phyloP scores from a whole-genome alignment of 2,113 vertebrate genomes.

The Sorex araneus region DNA sequence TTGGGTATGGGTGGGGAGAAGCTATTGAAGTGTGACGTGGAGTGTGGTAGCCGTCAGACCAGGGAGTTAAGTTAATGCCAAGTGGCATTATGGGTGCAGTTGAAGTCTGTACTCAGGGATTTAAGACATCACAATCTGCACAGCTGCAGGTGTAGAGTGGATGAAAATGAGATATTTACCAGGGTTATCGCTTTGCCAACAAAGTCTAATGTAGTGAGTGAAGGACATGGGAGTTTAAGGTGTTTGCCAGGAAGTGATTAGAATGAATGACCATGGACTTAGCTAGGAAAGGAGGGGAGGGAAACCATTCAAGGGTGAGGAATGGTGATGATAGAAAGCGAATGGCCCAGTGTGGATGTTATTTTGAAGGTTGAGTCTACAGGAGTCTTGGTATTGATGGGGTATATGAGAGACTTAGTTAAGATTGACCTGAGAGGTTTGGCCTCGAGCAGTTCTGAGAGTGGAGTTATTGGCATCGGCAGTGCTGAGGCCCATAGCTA shows the following conservation, averaged over 20 bases:
- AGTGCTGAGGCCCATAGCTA: neutral
- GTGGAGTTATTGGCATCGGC: neutral
- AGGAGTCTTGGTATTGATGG: neutral
- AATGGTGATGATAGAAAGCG: neutral
- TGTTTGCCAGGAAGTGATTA: constrained; percentile 28
- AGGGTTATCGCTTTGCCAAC: neutral
- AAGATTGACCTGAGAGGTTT: neutral
- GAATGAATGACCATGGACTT: neutral
- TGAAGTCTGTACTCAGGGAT: neutral
- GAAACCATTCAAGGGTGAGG: neutral
- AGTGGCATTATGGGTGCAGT: neutral
- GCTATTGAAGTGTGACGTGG: neutral
- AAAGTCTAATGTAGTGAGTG: constrained; percentile 3
- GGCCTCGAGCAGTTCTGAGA: neutral
- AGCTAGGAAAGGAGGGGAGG: neutral
- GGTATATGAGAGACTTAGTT: neutral
- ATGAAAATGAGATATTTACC: constrained; percentile 13
- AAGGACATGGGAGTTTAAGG: neutral
- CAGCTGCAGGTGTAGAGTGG: neutral
- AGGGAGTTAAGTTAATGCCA: neutral
- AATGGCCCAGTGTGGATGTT: neutral
- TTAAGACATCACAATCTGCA: neutral
- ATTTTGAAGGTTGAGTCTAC: neutral
- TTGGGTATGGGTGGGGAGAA: constrained; percentile 2
- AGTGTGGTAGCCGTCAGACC: neutral